Evolutionary conservation across 2,888 invertebrate genomes (phyloP), one percentile per base, ranked within the genome.

Genomic region (Drosophila greeni): DNA sequence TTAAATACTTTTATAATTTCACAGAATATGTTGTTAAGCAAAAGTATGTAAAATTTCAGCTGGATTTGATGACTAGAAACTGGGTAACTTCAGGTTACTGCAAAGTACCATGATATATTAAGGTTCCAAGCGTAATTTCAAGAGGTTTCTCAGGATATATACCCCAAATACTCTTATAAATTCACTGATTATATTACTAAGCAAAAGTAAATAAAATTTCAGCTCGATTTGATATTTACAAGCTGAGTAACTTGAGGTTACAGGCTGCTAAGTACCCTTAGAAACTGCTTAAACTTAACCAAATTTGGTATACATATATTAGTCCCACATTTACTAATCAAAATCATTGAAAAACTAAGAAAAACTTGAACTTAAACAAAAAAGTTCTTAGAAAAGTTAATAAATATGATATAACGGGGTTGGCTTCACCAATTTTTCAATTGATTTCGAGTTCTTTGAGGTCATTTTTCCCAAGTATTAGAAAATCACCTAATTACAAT

Each of bases 191-290:
- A 11, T 5, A 5, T 9, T 51, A 29, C 18, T 14, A 14, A 16
- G 8, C 5, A 3, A 16, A 18, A 23, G 12, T 52, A 39, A 18
- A 16, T 3, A 5, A 26, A 24, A 31, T 36, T 56, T 60, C 37
- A 37, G 37, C 23, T 23, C 23, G 16, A 14, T 36, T 29, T 14
- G 12, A 8, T n/a, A 16, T 2, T 8, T 20, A 9, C n/a, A 39
- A 54, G 53, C 42, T 12, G 43, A 64, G 58, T 60, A 60, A 66
- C 40, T 54, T 37, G 29, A 7, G 56, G 20, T 14, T 18, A 23
- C 16, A 6, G 9, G 3, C 1, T 12, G 11, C 3, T 18, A n/a
- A 62, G 33, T 48, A 66, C 39, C 33, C 14, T 24, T 31, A 34
- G 12, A 12, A 29, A 14, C 5, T 14, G 12, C 5, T 12, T 8